These are phyloP conservation scores for Pseudoips prasinana DNA, from an alignment of 2,888 invertebrate species.

Conservation along the genomic window DNA sequence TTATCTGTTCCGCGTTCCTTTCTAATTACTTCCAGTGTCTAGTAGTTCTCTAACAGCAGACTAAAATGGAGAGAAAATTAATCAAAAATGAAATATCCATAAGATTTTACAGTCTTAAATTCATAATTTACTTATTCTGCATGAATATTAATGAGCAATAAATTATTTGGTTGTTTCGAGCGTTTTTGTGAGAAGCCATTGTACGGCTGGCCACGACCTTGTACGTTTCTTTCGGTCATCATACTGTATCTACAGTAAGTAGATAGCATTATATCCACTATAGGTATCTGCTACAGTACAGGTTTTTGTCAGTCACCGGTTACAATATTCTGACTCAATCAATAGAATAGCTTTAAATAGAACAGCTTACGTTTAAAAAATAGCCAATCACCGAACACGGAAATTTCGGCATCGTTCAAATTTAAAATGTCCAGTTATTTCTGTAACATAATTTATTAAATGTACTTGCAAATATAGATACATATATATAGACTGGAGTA, in stretches of 20 bases:
- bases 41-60: neutral
- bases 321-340: slow-evolving; percentile 59
- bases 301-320: slow-evolving; percentile 56
- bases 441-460: slow-evolving; percentile 28
- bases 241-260: slow-evolving; percentile 48
- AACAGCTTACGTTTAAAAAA: slow-evolving; percentile 40
- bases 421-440: slow-evolving; percentile 42
- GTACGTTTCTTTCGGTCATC: slow-evolving; percentile 57
- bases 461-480: slow-evolving; percentile 24
- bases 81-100: slow-evolving; percentile 1
- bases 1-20: slow-evolving; percentile 35
- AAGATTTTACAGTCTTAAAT: slow-evolving; percentile 7
- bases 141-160: slow-evolving; percentile 38
- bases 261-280: slow-evolving; percentile 23
- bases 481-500: slow-evolving; percentile 42
- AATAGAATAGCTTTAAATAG: slow-evolving; percentile 56
- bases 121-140: slow-evolving; percentile 22
- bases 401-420: slow-evolving; percentile 34
- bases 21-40: slow-evolving; percentile 30
- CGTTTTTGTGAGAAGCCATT: slow-evolving; percentile 57
- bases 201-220: slow-evolving; percentile 70
- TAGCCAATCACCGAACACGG: slow-evolving; percentile 47
- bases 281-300: slow-evolving; percentile 37
- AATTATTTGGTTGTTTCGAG: slow-evolving; percentile 32
- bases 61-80: slow-evolving; percentile 1